These are phyloP conservation scores for Euwallacea similis DNA, from an alignment of 1,140 invertebrate species.

Conservation along the genomic window DNA sequence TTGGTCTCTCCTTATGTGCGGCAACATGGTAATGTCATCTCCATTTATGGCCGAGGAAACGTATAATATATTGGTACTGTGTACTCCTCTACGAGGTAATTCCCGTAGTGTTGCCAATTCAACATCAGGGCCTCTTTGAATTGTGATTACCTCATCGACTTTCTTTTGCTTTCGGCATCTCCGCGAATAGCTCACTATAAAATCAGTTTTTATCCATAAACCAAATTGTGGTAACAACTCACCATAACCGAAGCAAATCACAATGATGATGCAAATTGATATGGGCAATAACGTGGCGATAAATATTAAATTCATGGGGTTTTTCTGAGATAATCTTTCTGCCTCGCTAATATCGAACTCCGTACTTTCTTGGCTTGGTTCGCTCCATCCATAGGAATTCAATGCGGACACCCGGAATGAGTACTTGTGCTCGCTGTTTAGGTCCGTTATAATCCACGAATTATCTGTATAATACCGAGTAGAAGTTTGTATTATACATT, in stretches of 20 bases:
- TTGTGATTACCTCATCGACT: slow-evolving; percentile 26
- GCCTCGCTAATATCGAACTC: slow-evolving; percentile 59
- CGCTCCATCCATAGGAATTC: slow-evolving; percentile 83
- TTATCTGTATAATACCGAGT: slow-evolving; percentile 56
- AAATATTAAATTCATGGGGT: slow-evolving; percentile 59
- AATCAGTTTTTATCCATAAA: not conserved
- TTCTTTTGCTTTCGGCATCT: slow-evolving; percentile 40
- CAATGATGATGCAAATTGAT: slow-evolving; percentile 54
- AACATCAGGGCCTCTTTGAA: slow-evolving; percentile 65
- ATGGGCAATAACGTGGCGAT: slow-evolving; percentile 61
- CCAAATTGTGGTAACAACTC: slow-evolving; percentile 41
- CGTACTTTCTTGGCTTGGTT: slow-evolving; percentile 61
- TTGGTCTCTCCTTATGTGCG: slow-evolving; percentile 73
- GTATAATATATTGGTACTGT: slow-evolving; percentile 82
- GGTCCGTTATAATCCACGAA: slow-evolving; percentile 75
- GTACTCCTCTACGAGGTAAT: slow-evolving; percentile 71
- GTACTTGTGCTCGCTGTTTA: slow-evolving; percentile 65
- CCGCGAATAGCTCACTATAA: slow-evolving; percentile 33
- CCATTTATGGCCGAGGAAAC: slow-evolving; percentile 57
- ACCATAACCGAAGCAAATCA: slow-evolving; percentile 57
- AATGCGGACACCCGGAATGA: slow-evolving; percentile 75
- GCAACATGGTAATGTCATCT: slow-evolving; percentile 72
- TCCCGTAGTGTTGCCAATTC: slow-evolving; percentile 87
- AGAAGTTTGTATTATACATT: too few relatives aligned
- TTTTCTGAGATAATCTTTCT: slow-evolving; percentile 62